Evolutionary conservation across 1,140 invertebrate genomes (phyloP), one percentile per base, ranked within the genome.

Genomic region (Aethina tumida): DNA sequence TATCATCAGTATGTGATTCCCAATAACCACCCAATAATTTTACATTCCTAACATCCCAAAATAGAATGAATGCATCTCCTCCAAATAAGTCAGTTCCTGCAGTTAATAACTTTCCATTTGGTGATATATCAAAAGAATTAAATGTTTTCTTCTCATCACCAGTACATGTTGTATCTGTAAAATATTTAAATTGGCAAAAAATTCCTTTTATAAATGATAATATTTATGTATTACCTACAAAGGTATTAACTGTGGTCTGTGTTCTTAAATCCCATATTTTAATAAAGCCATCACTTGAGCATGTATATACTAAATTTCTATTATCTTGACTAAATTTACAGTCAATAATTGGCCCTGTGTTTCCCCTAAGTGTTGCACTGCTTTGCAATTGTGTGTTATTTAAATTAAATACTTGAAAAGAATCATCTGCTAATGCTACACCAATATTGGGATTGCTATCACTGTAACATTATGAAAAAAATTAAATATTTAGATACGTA

Each of bases 1-100:
- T 72, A 59, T 91, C 87, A 64, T 89, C 84, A 42, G 76, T 75
- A 52, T 92, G 87, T 16, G 79, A 82, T 51, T 92, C 80, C 75
- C 79, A 84, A 59, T 92, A 95, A 6, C 78, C 83, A 2, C 89
- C 89, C 3, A 92, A 59, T 8, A 83, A 61, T 47, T 73, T 71
- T 1, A 68, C 59, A 33, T 67, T 70, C 42, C 85, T 68, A 13
- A 77, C 59, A 63, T 92, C 88, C 80, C 84, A 92, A 64, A 91
- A 92, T 21, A 91, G 58, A 18, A 90, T 68, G 58, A 73, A 88
- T 8, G 79, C 70, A 56, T 87, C 82, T 22, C 74, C 71, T 39
- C 74, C 69, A 35, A 74, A 64, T 12, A 79, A 64, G 45, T 86
- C 79, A 1, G 81, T 86, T 9, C 87, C 88, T 21, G 75, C 81